Base-by-base conservation (phyloP, 2,797 vertebrate genomes). In the Periparus ater region DNA sequence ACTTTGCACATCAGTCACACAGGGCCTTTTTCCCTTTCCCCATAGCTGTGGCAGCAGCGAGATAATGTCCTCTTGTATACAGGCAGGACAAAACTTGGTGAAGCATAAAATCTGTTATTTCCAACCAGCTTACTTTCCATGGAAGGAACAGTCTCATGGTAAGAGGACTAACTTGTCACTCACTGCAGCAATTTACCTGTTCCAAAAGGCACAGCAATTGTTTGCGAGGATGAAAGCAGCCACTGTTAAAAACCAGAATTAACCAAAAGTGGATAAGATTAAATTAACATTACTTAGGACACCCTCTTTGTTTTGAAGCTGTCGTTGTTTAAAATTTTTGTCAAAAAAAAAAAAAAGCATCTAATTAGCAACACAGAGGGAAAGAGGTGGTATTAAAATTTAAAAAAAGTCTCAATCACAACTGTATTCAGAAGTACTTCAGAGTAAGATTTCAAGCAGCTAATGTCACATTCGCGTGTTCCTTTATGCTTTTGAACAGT, bases 41-140 rank as follows among this genome's bases (percentile, higher is more conserved):
- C 25, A 36, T 51, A 34, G 72, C 81, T 44, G 42, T 79, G 71
- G 78, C 81, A 84, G 47, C 81, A 51, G 45, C 51, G 79, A 85
- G 91, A 96, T 95, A 92, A 96, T 92, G 78, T 85, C 71, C 80
- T 90, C 77, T 91, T 91, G 79, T 93, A 84, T 72, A 91, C 93
- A 93, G 85, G 89, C 93, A 94, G 77, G 81, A 86, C 81, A 70
- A 71, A 85, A 74, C 53, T 67, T 50, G 23, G 76, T 89, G 95
- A 95, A 94, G 95, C 96, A 95, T 95, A 95, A 96, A 96, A 97
- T 96, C 96, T 94, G 91, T 94, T 95, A 62, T 95, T 96, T 96
- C 89, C 94, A 96, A 91, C 67, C 66, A 89, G 92, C 80, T 95
- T 85, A 30, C 47, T 91, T 95, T 44, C 92, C 94, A 93, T 57